Percentiles rank a stretch among this genome's conserved stretches.
Evolutionary conservation across 2,797 vertebrate genomes (phyloP).

Genomic region (Danionella dracula): DNA sequence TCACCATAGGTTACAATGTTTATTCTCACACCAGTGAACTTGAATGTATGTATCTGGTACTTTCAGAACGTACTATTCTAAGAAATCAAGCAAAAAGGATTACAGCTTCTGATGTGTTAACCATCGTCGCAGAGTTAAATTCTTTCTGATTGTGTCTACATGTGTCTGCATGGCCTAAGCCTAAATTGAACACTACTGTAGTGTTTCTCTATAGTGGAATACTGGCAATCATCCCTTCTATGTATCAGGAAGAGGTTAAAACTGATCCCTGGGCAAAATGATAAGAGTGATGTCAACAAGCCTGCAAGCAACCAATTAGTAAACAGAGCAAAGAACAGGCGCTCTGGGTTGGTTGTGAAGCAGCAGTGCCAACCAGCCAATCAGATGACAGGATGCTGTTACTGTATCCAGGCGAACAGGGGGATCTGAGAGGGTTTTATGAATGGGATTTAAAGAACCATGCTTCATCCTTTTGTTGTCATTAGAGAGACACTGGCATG

Average conservation of each 20-base stretch:
- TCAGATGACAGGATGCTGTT: constrained; percentile 33
- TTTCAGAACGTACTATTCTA: not conserved
- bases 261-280: constrained; percentile 32
- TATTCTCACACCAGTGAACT: not conserved
- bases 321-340: constrained; percentile 24
- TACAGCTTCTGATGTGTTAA: not conserved
- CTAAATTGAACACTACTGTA: not conserved
- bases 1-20: too few species aligned
- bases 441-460: constrained; percentile 49
- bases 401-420: constrained; percentile 56
- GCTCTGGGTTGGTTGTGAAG: constrained; percentile 46
- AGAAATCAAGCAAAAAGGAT: constrained; percentile 9
- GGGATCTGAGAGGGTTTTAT: constrained; percentile 43
- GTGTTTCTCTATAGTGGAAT: not conserved
- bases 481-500: constrained; percentile 13
- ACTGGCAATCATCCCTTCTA: constrained; percentile 11
- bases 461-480: constrained; percentile 3
- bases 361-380: constrained; percentile 36
- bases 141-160: not conserved
- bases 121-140: not conserved
- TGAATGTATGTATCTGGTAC: constrained; percentile 13
- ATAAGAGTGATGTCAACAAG: constrained; percentile 31
- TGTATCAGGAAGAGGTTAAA: constrained; percentile 36
- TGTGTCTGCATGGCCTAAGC: not conserved
- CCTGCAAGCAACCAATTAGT: constrained; percentile 40